Evolutionary conservation across 1,140 invertebrate genomes (phyloP), one percentile per base, ranked within the genome.

Genomic region (Parasteatoda tepidariorum): DNA sequence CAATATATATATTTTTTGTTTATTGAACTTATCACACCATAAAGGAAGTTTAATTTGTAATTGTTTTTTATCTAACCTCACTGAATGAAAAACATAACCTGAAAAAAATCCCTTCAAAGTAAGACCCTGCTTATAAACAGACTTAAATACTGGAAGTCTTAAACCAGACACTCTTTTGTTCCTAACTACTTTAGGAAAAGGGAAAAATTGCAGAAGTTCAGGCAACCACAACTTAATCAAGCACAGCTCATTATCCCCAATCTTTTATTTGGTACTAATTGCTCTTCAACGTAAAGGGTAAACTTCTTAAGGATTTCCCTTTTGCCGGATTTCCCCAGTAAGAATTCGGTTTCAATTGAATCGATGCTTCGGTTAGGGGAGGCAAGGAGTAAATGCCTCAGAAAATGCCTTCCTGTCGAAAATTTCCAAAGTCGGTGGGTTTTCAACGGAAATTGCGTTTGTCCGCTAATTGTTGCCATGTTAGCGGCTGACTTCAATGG

Each of bases 201-300:
- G 41, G 55, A 55, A 30, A n/a, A 34, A 48, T 6, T 41, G 30
- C 15, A 6, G 30, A 26, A 48, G 38, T 13, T 7, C 38, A 75
- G 38, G 54, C 74, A 66, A 66, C 74, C 59, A 18, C 74, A 64
- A 30, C 74, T 78, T 78, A 78, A 78, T 78, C 74, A 78, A 66
- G 33, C 33, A 28, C 26, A 31, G 74, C 34, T 78, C 64, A 78
- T 78, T 78, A 78, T 55, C 74, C n/a, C 9, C 74, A 66, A 78
- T 66, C 74, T 54, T 57, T 66, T 78, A 78, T 66, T 78, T 78
- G 59, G 34, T 34, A 66, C 61, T 78, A 78, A 78, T 78, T 78
- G 74, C 74, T 64, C 22, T n/a, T 31, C 24, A 48, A 34, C 33
- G 48, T 59, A 61, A 61, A 38, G 55, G 55, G 15, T 48, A 13